A percentile compares a stretch with the other conserved stretches of the same genome.
These are phyloP conservation scores for Stegodyphus dumicola DNA, from an alignment of 1,140 invertebrate species.

Conservation along the genomic window DNA sequence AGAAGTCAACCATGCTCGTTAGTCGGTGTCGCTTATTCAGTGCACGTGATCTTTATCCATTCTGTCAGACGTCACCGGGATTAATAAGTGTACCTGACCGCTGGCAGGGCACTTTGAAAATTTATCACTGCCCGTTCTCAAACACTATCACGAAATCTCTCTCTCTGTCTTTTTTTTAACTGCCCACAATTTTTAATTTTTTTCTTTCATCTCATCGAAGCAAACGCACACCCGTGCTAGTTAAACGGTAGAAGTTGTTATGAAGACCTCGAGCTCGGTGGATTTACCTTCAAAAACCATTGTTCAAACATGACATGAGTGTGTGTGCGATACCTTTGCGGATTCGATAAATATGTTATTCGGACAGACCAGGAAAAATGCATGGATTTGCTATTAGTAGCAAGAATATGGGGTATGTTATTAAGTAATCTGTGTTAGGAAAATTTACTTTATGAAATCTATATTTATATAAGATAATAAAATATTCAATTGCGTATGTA, in stretches of 20 bases:
- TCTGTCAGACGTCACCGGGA: conserved; percentile 43
- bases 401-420: no score
- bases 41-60: conserved; percentile 50
- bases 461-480: no score
- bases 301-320: no score
- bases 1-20: conserved; percentile 50
- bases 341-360: no score
- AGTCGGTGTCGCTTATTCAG: conserved; percentile 26
- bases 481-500: no score
- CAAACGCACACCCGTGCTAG: neutral
- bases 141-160: neutral
- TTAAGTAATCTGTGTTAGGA: no score
- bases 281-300: no score
- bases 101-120: conserved; percentile 17
- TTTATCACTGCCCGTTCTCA: conserved; percentile 36
- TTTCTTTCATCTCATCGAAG: neutral
- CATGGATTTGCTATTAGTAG: no score
- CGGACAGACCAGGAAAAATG: no score
- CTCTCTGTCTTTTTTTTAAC: conserved; percentile 31
- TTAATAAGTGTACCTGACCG: conserved; percentile 51
- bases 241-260: neutral
- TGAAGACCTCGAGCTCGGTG: neutral
- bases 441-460: no score
- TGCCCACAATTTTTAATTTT: neutral
- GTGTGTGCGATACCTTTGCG: no score